A percentile compares a stretch with the other conserved stretches of the same genome.
Conservation (phyloP, 2,888 invertebrate species). For the Dryobotodes eremita region DNA sequence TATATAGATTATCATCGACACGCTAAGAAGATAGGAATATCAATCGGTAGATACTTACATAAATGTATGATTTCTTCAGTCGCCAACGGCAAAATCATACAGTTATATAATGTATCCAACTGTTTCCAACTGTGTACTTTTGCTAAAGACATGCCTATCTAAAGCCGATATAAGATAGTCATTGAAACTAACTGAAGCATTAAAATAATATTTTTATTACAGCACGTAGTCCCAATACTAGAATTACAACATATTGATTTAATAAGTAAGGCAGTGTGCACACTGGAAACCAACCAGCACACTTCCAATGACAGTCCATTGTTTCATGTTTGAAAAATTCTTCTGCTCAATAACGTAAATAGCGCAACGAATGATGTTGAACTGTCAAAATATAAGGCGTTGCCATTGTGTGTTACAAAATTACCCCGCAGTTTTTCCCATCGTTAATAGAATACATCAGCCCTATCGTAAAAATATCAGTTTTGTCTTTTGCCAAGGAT, state of each 20-base stretch:
- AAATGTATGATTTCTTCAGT: not conserved
- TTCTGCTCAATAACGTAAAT: no score
- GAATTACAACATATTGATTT: slow-evolving; percentile 7
- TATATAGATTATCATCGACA: not conserved
- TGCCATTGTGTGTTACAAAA: no score
- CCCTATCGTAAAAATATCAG: no score
- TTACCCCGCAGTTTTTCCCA: no score
- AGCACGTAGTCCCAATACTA: not conserved
- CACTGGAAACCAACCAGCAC: not conserved
- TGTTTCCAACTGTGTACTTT: not conserved
- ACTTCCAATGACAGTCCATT: no score
- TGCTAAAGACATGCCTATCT: not conserved
- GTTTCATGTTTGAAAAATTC: no score
- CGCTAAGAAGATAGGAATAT: not conserved
- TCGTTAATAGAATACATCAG: no score
- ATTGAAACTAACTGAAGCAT: not conserved
- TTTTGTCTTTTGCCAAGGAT: no score
- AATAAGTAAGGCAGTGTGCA: not conserved
- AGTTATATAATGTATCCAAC: not conserved
- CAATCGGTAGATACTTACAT: not conserved
- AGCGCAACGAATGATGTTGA: no score
- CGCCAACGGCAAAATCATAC: no score
- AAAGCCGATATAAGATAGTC: not conserved
- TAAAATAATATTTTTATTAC: not conserved
- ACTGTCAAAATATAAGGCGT: no score